Evolutionary conservation across 2,888 invertebrate genomes (phyloP).

Genomic region (Leptinotarsa rubiginosa): DNA sequence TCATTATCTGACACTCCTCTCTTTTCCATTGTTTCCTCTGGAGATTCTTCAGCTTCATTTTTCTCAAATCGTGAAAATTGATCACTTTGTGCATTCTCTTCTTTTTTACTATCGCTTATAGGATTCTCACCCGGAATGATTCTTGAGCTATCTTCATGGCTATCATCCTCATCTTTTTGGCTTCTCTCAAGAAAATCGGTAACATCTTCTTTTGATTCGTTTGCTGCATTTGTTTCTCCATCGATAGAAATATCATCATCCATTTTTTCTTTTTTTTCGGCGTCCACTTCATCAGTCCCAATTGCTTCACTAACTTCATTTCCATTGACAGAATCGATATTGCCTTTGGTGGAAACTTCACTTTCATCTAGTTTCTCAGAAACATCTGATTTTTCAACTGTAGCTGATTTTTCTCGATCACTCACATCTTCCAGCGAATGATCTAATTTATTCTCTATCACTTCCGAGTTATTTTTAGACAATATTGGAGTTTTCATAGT

Average conservation of each 20-base stretch:
- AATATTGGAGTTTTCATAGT: too few relatives aligned
- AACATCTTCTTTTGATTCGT: background rate
- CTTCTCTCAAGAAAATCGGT: background rate
- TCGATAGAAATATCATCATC: background rate
- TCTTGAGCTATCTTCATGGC: background rate
- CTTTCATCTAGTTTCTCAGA: background rate
- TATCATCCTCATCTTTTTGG: background rate
- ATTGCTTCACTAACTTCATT: background rate
- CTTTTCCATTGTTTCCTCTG: background rate
- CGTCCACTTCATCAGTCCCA: background rate
- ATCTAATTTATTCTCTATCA: background rate
- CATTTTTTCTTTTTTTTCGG: background rate
- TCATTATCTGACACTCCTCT: background rate
- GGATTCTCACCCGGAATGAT: background rate
- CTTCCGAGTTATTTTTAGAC: too few relatives aligned
- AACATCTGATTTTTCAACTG: background rate
- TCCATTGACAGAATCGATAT: background rate
- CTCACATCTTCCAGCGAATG: background rate
- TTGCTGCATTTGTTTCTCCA: background rate
- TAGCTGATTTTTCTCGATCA: background rate
- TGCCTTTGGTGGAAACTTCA: background rate
- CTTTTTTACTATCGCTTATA: background rate
- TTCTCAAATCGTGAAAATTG: background rate
- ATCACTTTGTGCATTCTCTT: background rate
- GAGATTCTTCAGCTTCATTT: background rate